Base-by-base conservation (phyloP, 2,888 invertebrate genomes). In the Syrphus vitripennis region DNA sequence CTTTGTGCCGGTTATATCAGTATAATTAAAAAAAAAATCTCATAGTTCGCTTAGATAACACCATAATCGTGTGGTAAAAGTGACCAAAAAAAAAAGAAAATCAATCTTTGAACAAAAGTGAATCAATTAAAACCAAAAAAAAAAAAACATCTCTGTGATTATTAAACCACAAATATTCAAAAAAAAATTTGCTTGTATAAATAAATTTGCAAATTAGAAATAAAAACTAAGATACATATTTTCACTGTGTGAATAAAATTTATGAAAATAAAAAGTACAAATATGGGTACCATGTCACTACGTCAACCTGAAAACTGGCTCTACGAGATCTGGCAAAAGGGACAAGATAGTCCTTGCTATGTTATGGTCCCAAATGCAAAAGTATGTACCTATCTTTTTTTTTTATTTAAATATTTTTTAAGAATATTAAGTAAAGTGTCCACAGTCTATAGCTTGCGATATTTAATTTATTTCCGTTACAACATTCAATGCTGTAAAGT, bases 351-450 rank as follows among this genome's bases (percentile, higher is more conserved):
- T 88, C 94, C 95, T 91, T 95, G 95, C 93, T 95, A 95, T 91
- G 95, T 95, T 90, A 95, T 95, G 93, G 95, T 95, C 91, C 94
- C 95, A 90, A 93, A 95, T 94, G 93, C 95, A 93, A 94, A 94
- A 93, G 95, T 95, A 94, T 90, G 93, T 93, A 90, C n/a, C n/a
- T n/a, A n/a, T n/a, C n/a, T n/a, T n/a, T n/a, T 88, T 37, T 19
- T 21, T 72, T 70, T 4, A 26, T 16, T n/a, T 65, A 10, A 21
- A 45, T 37, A 50, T 26, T 37, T 45, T 48, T 48, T 42, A 29
- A 2, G 0, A 0, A n/a, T 5, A 3, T 37, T 31, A 1, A 4
- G 31, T 7, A 6, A 40, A 6, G n/a, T n/a, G n/a, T n/a, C n/a
- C n/a, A n/a, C n/a, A n/a, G n/a, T n/a, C n/a, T n/a, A n/a, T n/a